Evolutionary conservation across 2,113 vertebrate genomes (phyloP), one percentile per base, ranked within the genome.

Genomic region (Dipodomys ordii): DNA sequence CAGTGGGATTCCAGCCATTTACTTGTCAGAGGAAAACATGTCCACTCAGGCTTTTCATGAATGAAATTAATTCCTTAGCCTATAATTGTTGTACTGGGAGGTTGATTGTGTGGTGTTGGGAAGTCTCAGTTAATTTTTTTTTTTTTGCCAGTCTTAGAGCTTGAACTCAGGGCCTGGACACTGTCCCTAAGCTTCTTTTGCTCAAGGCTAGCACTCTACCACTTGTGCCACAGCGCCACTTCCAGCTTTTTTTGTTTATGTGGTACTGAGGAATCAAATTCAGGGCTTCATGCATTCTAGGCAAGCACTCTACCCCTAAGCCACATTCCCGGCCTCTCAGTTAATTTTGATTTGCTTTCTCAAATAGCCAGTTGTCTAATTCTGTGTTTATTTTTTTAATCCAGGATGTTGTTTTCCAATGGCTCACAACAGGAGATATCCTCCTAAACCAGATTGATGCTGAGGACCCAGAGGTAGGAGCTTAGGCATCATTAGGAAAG

Each of bases 351-450:
- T 20, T 13, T 19, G 60, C 11, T 71, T 83, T 87, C 49, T 93
- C n/a, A 91, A 2, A 46, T 80, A 87, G 71, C 46, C 44, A 78
- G 73, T 19, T 69, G 3, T 76, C 28, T 96, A 60, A 94, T 72
- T 76, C 30, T 71, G 4, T 90, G 44, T 16, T 86, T 81, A 15
- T 78, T 73, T 92, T 93, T 94, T 1, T 0, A 2, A 98, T 96
- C 32, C 94, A 99, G 99, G 99, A 99, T 93, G 99, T 99, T 78
- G 98, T 99, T 95, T 99, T 99, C 96, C 99, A 99, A 95, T 99
- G 99, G 99, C 99, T 99, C 20, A 99, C 99, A 90, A 99, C 99
- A 25, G 98, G 98, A 71, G 99, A 98, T 72, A 98, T 99, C 93
- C 98, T 98, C 78, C 98, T 99, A 92, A 99, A 99, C 97, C 99